phyloP scores from a whole-genome alignment of 2,888 invertebrate genomes.

The Alloplasta piceator region DNA sequence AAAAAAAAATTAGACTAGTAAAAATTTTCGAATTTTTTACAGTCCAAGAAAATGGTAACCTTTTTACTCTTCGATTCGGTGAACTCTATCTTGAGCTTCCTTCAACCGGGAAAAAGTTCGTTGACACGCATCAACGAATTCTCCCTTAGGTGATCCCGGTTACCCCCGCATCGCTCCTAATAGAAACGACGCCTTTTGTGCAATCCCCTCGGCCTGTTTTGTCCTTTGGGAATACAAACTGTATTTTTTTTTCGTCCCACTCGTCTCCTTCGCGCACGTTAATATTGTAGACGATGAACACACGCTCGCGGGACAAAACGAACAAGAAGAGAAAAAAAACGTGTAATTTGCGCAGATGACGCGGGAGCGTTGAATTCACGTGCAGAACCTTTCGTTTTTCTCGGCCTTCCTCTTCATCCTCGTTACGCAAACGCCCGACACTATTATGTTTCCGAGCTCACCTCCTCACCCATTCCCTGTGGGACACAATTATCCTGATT shows the following conservation, averaged over 20 bases:
- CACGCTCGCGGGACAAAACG: background rate
- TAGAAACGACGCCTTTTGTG: constrained; percentile 22
- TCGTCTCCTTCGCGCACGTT: constrained; percentile 47
- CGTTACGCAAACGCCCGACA: constrained; percentile 38
- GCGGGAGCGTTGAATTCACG: constrained; percentile 37
- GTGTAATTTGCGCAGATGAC: constrained; percentile 37
- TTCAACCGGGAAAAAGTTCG: background rate
- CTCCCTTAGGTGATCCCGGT: background rate
- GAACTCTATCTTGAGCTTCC: too few relatives aligned
- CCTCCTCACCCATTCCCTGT: constrained; percentile 67
- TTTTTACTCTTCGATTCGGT: too few relatives aligned
- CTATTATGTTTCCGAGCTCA: constrained; percentile 64
- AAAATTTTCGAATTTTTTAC: too few relatives aligned
- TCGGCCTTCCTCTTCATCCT: constrained; percentile 16
- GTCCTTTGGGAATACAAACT: constrained; percentile 37
- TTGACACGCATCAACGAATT: background rate
- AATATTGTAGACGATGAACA: constrained; percentile 37
- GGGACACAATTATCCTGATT: constrained; percentile 81
- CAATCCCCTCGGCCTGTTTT: constrained; percentile 23
- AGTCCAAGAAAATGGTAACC: too few relatives aligned
- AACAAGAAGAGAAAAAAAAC: constrained; percentile 25
- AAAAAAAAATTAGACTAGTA: too few relatives aligned
- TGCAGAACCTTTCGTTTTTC: constrained; percentile 34
- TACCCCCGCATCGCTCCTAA: constrained; percentile 9
- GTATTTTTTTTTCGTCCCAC: constrained; percentile 4